phyloP scores from a whole-genome alignment of 2,113 vertebrate species.

The Raja brachyura region DNA sequence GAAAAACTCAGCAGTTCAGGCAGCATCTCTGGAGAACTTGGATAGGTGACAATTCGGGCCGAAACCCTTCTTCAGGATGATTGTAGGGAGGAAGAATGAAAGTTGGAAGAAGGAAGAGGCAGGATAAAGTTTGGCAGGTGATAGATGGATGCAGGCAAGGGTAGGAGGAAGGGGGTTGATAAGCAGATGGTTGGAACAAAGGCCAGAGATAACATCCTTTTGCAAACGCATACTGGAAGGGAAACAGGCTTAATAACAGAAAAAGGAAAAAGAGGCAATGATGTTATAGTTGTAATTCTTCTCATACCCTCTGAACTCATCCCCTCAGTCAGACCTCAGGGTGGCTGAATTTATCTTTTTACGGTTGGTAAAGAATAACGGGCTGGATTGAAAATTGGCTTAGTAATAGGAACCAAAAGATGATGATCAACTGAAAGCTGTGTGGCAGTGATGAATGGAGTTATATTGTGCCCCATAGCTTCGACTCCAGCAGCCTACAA shows the following conservation, averaged over 20 bases:
- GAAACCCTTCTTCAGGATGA: too few relatives aligned
- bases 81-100: too few relatives aligned
- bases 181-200: too few relatives aligned
- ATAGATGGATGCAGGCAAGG: too few relatives aligned
- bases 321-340: background rate
- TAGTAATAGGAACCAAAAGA: background rate
- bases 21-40: too few relatives aligned
- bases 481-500: background rate
- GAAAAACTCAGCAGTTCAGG: too few relatives aligned
- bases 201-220: too few relatives aligned
- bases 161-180: too few relatives aligned
- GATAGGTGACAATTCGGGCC: too few relatives aligned
- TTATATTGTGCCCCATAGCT: background rate
- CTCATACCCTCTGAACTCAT: background rate
- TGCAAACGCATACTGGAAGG: background rate
- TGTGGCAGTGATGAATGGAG: slow-evolving; percentile 18
- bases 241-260: background rate
- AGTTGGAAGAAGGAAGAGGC: too few relatives aligned
- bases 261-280: too few relatives aligned
- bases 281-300: background rate
- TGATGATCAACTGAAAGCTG: slow-evolving; percentile 5
- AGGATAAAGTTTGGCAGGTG: too few relatives aligned
- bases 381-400: slow-evolving; percentile 4
- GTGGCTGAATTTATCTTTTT: background rate
- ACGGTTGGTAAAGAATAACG: background rate